Base-by-base conservation (phyloP, 2,113 vertebrate species). In the Cranoglanis bouderius region DNA sequence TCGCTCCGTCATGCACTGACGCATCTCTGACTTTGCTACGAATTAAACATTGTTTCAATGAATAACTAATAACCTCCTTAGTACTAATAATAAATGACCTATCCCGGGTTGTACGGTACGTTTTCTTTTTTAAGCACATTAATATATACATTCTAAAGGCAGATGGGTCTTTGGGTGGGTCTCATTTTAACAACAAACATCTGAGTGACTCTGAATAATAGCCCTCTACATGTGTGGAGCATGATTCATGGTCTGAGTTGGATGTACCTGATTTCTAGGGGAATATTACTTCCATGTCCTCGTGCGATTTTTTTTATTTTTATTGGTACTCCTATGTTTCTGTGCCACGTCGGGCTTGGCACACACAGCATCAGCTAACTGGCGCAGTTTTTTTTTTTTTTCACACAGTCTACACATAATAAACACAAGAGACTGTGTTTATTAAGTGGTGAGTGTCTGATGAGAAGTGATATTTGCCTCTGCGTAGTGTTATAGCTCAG, bases 401-500 rank as follows among this genome's bases (percentile, higher is more conserved):
- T 7, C 35, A 65, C 84, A 88, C 40, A 77, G 38, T 89, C 90
- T 67, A 81, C 55, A 83, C 61, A 83, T 83, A 67, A 53, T 74
- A 72, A 63, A 61, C 55, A 84, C 75, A 51, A 51, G 12, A 74
- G 46, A 74, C 86, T 89, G 85, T 84, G 82, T 88, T 85, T 91
- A 82, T 89, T 83, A 85, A 89, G 57, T 43, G 61, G 82, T 90
- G 85, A 91, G 80, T 90, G 80, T 87, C 77, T 91, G 57, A 93
- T 92, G 92, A 93, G 91, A 90, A 89, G 88, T 74, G 32, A 88
- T 91, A 90, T 94, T 94, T 91, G 91, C 92, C 88, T 93, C 92
- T 90, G 92, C 82, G 90, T 87, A 32, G 53, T 93, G 92, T 93
- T 92, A 92, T 88, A 29, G 91, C 90, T 93, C 89, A 90, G 86